phyloP scores from a whole-genome alignment of 2,888 invertebrate genomes.

The Dicyrtoma fusca region DNA sequence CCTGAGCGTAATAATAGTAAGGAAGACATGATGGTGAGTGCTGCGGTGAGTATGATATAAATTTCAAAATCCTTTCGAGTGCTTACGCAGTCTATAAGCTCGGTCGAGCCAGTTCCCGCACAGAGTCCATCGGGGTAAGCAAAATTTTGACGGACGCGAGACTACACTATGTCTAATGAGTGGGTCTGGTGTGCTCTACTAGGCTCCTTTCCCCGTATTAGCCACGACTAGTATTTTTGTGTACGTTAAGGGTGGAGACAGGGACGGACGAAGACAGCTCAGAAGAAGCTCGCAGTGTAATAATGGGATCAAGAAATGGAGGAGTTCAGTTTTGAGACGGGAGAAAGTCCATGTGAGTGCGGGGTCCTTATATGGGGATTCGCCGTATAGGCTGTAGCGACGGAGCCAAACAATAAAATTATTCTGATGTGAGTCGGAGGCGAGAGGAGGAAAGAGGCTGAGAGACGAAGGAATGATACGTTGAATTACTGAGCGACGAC shows the following conservation, averaged over 20 bases:
- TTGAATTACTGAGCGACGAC: slow-evolving; percentile 38
- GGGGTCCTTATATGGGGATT: too few relatives aligned
- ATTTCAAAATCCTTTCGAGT: slow-evolving; percentile 1
- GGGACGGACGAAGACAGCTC: background rate
- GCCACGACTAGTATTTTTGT: too few relatives aligned
- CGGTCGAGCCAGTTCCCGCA: too few relatives aligned
- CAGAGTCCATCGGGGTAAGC: too few relatives aligned
- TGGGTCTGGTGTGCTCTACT: slow-evolving; percentile 3
- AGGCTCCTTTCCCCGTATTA: too few relatives aligned
- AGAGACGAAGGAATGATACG: slow-evolving; percentile 37
- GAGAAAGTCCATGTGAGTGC: too few relatives aligned
- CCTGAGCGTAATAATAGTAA: slow-evolving; percentile 12
- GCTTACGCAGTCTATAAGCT: background rate
- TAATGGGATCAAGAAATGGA: too few relatives aligned
- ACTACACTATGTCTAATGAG: slow-evolving; percentile 12
- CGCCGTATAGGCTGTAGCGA: too few relatives aligned
- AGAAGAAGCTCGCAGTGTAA: too few relatives aligned
- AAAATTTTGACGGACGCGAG: slow-evolving; percentile 17
- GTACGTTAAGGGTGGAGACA: background rate
- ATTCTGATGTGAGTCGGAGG: slow-evolving; percentile 28
- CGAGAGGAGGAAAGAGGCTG: too few relatives aligned
- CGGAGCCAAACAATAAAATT: slow-evolving; percentile 26
- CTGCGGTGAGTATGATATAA: background rate
- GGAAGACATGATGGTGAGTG: slow-evolving; percentile 7
- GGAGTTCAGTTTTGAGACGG: too few relatives aligned